These are phyloP conservation scores for Thunnus albacares DNA, from an alignment of 2,797 vertebrate species.

Conservation along the genomic window DNA sequence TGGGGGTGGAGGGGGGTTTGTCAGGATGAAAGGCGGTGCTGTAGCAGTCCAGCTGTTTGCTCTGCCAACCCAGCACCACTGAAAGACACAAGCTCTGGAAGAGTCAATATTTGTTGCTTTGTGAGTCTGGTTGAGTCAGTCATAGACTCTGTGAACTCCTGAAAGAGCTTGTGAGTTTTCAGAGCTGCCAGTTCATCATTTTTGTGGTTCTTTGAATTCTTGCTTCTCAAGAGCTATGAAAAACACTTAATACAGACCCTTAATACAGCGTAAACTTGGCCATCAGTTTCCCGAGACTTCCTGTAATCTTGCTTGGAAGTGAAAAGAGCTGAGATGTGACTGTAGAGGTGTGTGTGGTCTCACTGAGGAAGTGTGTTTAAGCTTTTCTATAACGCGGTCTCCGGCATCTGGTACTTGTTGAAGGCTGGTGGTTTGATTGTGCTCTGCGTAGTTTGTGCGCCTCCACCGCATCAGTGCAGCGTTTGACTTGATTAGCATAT, in stretches of 20 bases:
- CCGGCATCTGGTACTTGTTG: constrained; percentile 77
- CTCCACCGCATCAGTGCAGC: constrained; percentile 48
- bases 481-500: constrained; percentile 64
- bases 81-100: constrained; percentile 55
- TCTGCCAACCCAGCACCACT: constrained; percentile 58
- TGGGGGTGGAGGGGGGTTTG: constrained; percentile 34
- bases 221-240: constrained; percentile 32
- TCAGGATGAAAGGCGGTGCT: constrained; percentile 71
- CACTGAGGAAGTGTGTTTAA: constrained; percentile 56
- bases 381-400: constrained; percentile 60
- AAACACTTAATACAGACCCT: constrained; percentile 29
- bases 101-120: constrained; percentile 78
- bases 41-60: constrained; percentile 82
- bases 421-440: constrained; percentile 69
- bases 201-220: constrained; percentile 50
- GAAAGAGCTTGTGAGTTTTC: constrained; percentile 33
- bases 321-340: constrained; percentile 51
- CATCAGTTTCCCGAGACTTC: constrained; percentile 44
- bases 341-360: constrained; percentile 77
- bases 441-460: constrained; percentile 52
- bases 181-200: constrained; percentile 49
- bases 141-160: constrained; percentile 62
- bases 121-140: constrained; percentile 44
- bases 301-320: constrained; percentile 47
- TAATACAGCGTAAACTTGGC: constrained; percentile 34